These are phyloP conservation scores for Morpho deidamia DNA, from an alignment of 2,888 invertebrate species.

Conservation along the genomic window DNA sequence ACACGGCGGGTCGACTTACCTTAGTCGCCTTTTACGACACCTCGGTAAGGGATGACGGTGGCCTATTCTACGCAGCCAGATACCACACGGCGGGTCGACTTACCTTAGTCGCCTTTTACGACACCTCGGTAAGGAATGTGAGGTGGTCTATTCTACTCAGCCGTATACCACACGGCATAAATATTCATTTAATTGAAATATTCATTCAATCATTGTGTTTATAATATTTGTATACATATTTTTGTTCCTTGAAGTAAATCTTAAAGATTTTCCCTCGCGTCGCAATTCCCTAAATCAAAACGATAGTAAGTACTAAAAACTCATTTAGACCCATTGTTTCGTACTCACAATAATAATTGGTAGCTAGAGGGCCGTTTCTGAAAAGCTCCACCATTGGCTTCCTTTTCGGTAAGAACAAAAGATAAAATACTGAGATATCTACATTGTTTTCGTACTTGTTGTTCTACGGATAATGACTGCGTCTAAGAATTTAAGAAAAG, in stretches of 20 bases:
- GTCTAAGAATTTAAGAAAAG: constrained; percentile 21
- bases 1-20: too few relatives aligned
- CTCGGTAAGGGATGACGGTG: too few relatives aligned
- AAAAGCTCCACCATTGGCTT: constrained; percentile 32
- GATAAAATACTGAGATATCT: constrained; percentile 24
- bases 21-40: too few relatives aligned
- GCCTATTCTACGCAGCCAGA: too few relatives aligned
- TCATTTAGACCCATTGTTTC: constrained; percentile 28
- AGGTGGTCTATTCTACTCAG: too few relatives aligned
- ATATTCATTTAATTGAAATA: too few relatives aligned
- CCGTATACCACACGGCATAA: too few relatives aligned
- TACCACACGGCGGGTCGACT: too few relatives aligned
- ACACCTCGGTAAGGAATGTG: too few relatives aligned
- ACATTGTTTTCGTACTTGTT: constrained; percentile 27
- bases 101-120: too few relatives aligned
- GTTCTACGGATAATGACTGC: constrained; percentile 24
- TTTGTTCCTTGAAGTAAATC: background rate
- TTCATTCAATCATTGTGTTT: too few relatives aligned
- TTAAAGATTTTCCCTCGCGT: background rate
- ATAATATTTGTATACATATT: too few relatives aligned
- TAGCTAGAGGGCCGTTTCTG: constrained; percentile 30
- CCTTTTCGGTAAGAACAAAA: constrained; percentile 29
- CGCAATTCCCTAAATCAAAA: constrained; percentile 3
- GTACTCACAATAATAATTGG: constrained; percentile 26
- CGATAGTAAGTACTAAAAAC: constrained; percentile 11